Evolutionary conservation across 2,888 invertebrate genomes (phyloP).

Genomic region (Germaria angustata): DNA sequence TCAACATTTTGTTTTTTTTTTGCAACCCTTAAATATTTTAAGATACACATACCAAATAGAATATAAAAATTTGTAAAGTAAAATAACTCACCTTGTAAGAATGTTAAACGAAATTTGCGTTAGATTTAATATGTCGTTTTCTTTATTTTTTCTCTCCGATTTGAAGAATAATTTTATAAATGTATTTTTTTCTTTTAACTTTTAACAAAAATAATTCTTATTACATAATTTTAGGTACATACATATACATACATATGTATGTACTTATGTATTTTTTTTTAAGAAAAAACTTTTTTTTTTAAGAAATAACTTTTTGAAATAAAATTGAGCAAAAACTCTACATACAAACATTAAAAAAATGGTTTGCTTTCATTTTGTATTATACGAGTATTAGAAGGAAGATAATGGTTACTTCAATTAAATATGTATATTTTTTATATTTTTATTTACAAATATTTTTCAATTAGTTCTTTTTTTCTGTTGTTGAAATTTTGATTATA

Average conservation of each 20-base stretch:
- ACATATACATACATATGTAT: background rate
- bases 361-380: background rate
- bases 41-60: conserved; percentile 17
- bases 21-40: conserved; percentile 41
- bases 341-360: background rate
- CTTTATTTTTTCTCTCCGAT: background rate
- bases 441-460: background rate
- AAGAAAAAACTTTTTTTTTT: background rate
- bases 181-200: background rate
- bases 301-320: background rate
- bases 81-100: conserved; percentile 10
- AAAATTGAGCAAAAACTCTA: conserved; percentile 29
- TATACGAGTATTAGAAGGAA: conserved; percentile 2
- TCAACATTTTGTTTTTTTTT: conserved; percentile 1
- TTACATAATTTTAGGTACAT: conserved; percentile 32
- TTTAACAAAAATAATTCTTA: background rate
- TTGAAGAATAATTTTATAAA: background rate
- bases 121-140: background rate
- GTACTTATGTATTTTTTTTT: background rate
- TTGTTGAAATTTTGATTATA: background rate
- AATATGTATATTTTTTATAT: background rate
- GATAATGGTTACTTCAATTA: background rate
- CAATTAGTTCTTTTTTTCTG: background rate
- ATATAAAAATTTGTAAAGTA: background rate
- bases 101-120: conserved; percentile 3